These are phyloP conservation scores for Ficedula albicollis DNA, from an alignment of 2,797 vertebrate genomes.

Conservation along the genomic window DNA sequence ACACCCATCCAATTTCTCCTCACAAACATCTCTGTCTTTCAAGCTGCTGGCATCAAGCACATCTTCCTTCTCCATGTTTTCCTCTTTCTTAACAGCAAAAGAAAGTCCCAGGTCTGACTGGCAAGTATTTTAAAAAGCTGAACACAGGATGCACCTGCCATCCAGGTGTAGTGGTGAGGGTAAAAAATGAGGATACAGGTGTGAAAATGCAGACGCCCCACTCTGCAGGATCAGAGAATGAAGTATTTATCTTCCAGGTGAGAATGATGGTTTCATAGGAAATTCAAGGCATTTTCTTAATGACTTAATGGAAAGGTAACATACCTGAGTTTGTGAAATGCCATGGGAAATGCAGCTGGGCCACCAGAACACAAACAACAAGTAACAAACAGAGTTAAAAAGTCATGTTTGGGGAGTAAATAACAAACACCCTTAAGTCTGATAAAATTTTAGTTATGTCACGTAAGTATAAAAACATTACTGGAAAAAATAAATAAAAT, in stretches of 20 bases:
- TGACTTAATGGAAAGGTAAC: not conserved
- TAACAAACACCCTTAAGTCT: not conserved
- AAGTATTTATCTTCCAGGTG: not conserved
- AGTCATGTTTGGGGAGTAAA: not conserved
- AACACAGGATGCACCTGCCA: not conserved
- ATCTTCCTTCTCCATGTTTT: not conserved
- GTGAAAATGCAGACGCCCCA: not conserved
- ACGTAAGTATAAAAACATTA: not conserved
- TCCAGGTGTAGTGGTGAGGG: not conserved
- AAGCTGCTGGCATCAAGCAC: not conserved
- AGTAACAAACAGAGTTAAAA: not conserved
- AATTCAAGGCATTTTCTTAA: not conserved
- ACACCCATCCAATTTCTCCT: not conserved
- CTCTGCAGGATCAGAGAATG: not conserved
- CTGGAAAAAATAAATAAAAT: not conserved
- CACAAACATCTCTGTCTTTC: not conserved
- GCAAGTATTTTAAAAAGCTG: not conserved
- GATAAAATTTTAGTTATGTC: not conserved
- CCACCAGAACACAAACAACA: not conserved
- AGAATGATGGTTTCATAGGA: not conserved
- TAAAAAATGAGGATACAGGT: not conserved
- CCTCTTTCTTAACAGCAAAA: not conserved
- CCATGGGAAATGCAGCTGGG: not conserved
- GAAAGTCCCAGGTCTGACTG: not conserved
- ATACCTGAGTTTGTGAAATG: not conserved